phyloP scores from a whole-genome alignment of 2,888 invertebrate genomes.

The Steromphala cineraria region DNA sequence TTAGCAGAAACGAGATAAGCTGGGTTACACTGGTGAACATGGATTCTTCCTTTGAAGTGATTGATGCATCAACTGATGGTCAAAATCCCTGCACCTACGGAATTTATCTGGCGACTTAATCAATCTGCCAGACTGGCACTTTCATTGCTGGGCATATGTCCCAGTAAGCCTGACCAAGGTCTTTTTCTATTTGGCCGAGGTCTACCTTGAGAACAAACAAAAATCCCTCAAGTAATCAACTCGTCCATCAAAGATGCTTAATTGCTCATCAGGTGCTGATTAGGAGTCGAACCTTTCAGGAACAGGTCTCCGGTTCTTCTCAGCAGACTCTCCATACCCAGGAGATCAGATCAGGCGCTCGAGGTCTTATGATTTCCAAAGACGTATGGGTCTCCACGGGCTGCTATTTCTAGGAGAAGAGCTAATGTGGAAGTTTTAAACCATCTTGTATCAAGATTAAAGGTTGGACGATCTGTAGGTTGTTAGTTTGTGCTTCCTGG shows the following conservation, averaged over 20 bases:
- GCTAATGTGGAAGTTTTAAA: neutral
- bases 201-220: neutral
- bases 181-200: neutral
- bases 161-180: neutral
- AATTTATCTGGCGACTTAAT: neutral
- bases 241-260: neutral
- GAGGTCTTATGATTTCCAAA: neutral
- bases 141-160: no score
- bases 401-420: neutral
- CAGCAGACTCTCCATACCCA: no score
- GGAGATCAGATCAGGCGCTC: neutral
- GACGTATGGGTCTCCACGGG: neutral
- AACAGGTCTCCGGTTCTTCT: no score
- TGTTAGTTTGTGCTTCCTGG: no score
- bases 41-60: neutral
- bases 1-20: neutral
- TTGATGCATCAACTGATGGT: neutral
- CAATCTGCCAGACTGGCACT: neutral
- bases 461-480: no score
- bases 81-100: neutral
- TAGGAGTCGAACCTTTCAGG: neutral
- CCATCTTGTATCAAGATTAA: no score
- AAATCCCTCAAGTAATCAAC: neutral
- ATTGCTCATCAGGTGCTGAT: conserved; percentile 3
- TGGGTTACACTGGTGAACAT: neutral